phyloP scores from a whole-genome alignment of 2,113 vertebrate genomes.

The Oncorhynchus tshawytscha region DNA sequence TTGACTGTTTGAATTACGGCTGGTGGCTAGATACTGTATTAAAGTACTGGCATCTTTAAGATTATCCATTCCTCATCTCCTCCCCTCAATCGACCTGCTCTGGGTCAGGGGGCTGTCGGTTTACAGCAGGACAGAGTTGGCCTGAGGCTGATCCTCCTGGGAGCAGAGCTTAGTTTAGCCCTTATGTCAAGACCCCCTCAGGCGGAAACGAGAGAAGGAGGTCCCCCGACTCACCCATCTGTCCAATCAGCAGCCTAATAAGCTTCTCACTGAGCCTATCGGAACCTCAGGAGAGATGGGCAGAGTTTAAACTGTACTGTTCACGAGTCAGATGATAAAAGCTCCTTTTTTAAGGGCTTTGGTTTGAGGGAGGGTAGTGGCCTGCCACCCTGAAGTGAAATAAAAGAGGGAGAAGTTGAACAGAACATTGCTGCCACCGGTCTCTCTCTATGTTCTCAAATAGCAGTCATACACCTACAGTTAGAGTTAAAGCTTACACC shows the following conservation, averaged over 20 bases:
- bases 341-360: background rate
- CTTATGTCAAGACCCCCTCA: background rate
- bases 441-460: no score
- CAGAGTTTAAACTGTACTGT: background rate
- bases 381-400: background rate
- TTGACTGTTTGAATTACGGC: background rate
- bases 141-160: background rate
- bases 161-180: constrained; percentile 1
- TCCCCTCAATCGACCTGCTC: background rate
- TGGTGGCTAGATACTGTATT: background rate
- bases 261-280: background rate
- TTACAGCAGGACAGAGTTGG: background rate
- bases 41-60: background rate
- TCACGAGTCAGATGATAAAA: background rate
- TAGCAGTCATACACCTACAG: no score
- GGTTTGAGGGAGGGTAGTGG: background rate
- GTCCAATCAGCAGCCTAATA: background rate
- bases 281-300: background rate
- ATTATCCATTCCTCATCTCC: background rate
- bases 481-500: no score
- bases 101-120: background rate
- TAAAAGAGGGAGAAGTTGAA: background rate
- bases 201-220: background rate
- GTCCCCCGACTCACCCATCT: background rate
- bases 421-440: no score